Base-by-base conservation (phyloP, 2,888 invertebrate species). In the Actias luna region DNA sequence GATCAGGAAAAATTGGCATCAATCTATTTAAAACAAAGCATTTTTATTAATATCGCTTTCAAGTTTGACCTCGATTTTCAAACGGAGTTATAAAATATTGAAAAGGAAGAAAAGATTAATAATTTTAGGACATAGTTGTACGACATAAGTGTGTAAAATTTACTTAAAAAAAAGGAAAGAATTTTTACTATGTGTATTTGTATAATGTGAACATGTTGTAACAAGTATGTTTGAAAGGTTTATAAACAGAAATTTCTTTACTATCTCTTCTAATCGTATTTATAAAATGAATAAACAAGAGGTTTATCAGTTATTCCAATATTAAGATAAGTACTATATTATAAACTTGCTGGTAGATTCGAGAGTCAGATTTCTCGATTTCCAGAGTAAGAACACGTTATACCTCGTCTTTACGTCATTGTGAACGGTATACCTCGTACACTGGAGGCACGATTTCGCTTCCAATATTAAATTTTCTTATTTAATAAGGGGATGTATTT, bases 391-490 rank as follows among this genome's bases (percentile, higher is more conserved):
- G 36, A 22, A 55, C n/a, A 52, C 25, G 35, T 61, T 55, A 61
- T 61, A 52, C 55, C 36, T n/a, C 27, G 25, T 25, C n/a, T n/a
- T n/a, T 22, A 50, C 46, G 46, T 25, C 74, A 74, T 75, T 69
- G 69, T 70, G 66, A 67, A 65, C 64, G 68, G 61, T 65, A 64
- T 66, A 61, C 62, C 62, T 59, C 22, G 25, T 68, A 65, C 58
- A 66, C 65, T 67, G 60, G 62, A 69, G 61, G 66, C 63, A 65
- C 63, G 65, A 75, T 72, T 73, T 65, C 69, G 63, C 62, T 27
- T 60, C 69, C 69, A 68, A 67, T 72, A 72, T 67, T 22, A 65
- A 66, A 67, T 71, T 66, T 66, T 65, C 63, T 66, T 65, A 62
- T 50, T 50, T 50, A 50, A 50, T 50, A 50, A 25, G 12, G 22